phyloP scores from a whole-genome alignment of 2,113 vertebrate species.

The Saccopteryx bilineata region DNA sequence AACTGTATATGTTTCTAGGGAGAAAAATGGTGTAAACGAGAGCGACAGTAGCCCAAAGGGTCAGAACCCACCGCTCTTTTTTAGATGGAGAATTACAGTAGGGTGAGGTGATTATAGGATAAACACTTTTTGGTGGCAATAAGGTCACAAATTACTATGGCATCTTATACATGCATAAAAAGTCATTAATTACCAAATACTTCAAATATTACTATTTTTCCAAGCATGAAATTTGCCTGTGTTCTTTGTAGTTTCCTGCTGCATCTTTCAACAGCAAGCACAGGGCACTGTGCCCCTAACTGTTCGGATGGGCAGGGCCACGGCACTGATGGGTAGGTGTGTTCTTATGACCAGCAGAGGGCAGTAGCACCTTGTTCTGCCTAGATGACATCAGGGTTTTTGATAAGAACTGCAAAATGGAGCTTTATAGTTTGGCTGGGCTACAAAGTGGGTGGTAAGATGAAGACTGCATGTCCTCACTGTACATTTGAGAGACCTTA shows the following conservation, averaged over 20 bases:
- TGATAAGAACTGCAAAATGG: background rate
- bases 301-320: background rate
- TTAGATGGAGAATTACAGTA: background rate
- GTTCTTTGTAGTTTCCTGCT: constrained; percentile 53
- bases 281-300: background rate
- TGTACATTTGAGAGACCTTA: background rate
- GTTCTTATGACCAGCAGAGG: constrained; percentile 74
- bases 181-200: constrained; percentile 6
- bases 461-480: background rate
- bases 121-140: background rate
- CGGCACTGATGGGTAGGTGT: background rate
- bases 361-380: constrained; percentile 59
- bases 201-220: constrained; percentile 54
- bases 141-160: background rate
- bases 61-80: background rate
- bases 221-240: constrained; percentile 2
- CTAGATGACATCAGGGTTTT: background rate
- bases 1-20: background rate
- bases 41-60: background rate
- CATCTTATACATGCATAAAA: constrained; percentile 1
- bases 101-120: background rate
- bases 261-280: background rate
- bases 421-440: background rate
- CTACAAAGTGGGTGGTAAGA: background rate
- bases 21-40: constrained; percentile 60